These are phyloP conservation scores for Lycaena phlaeas DNA, from an alignment of 2,888 invertebrate species.

Conservation along the genomic window DNA sequence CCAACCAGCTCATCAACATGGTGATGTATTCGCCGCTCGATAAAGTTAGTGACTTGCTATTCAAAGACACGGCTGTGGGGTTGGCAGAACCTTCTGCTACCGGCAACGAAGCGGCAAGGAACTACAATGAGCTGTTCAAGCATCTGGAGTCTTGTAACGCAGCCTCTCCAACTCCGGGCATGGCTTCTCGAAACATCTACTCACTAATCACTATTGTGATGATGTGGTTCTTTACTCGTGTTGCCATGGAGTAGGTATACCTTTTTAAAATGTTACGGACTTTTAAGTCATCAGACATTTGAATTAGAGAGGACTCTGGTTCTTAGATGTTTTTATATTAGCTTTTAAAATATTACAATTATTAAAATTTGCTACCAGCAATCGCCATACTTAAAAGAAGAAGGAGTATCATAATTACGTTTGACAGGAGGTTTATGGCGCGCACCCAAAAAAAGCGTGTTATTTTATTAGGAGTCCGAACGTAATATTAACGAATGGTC, in stretches of 20 bases:
- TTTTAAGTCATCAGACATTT: no score
- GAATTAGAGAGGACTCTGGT: no score
- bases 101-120: slow-evolving; percentile 51
- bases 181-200: slow-evolving; percentile 30
- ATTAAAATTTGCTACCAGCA: no score
- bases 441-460: no score
- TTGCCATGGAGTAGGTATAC: slow-evolving; percentile 30
- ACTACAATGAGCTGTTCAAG: slow-evolving; percentile 71
- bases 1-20: slow-evolving; percentile 51
- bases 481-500: no score
- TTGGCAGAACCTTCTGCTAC: slow-evolving; percentile 52
- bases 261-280: no score
- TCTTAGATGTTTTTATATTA: no score
- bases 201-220: slow-evolving; percentile 36
- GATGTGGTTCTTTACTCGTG: slow-evolving; percentile 31
- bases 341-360: no score
- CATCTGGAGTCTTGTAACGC: slow-evolving; percentile 50
- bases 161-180: slow-evolving; percentile 26
- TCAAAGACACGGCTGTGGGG: slow-evolving; percentile 75
- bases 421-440: no score
- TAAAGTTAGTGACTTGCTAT: slow-evolving; percentile 66
- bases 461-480: no score
- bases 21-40: slow-evolving; percentile 75
- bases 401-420: no score
- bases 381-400: no score